These are phyloP conservation scores for Drosophila teissieri DNA, from an alignment of 1,140 invertebrate genomes.

Conservation along the genomic window DNA sequence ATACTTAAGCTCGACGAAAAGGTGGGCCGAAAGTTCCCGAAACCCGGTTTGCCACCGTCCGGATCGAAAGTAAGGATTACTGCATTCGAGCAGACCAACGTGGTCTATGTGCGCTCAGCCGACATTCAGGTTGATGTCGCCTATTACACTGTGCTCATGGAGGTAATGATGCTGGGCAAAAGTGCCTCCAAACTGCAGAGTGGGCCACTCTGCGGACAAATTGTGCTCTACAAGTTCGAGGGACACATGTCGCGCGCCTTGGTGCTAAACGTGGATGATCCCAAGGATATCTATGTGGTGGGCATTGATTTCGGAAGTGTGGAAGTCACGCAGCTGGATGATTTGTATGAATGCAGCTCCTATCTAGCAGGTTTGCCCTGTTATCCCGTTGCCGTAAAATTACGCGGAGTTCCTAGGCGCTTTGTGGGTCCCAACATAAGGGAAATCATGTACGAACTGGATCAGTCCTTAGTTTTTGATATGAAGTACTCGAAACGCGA, in stretches of 20 bases:
- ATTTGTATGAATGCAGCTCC: conserved; percentile 51
- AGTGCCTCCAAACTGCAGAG: conserved; percentile 19
- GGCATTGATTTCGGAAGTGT: conserved; percentile 75
- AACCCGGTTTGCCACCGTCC: conserved; percentile 37
- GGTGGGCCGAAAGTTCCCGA: background rate
- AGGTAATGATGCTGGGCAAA: conserved; percentile 36
- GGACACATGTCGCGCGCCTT: conserved; percentile 57
- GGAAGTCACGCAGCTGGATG: conserved; percentile 45
- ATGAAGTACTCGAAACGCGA: conserved; percentile 52
- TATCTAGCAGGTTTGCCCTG: conserved; percentile 42
- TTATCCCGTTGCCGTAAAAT: conserved; percentile 60
- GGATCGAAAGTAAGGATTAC: conserved; percentile 62
- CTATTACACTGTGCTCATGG: conserved; percentile 47
- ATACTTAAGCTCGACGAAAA: background rate
- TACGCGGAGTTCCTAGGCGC: conserved; percentile 58
- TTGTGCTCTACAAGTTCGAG: conserved; percentile 60
- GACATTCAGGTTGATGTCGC: conserved; percentile 40
- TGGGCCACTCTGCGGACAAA: conserved; percentile 55
- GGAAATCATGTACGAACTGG: conserved; percentile 55
- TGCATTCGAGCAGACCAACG: conserved; percentile 65
- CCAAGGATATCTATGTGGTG: conserved; percentile 53
- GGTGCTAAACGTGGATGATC: conserved; percentile 58
- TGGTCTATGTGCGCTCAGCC: conserved; percentile 67
- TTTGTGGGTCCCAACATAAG: conserved; percentile 55
- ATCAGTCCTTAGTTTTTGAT: conserved; percentile 35